phyloP scores from a whole-genome alignment of 2,888 invertebrate genomes.

The Steinernema scapterisci region DNA sequence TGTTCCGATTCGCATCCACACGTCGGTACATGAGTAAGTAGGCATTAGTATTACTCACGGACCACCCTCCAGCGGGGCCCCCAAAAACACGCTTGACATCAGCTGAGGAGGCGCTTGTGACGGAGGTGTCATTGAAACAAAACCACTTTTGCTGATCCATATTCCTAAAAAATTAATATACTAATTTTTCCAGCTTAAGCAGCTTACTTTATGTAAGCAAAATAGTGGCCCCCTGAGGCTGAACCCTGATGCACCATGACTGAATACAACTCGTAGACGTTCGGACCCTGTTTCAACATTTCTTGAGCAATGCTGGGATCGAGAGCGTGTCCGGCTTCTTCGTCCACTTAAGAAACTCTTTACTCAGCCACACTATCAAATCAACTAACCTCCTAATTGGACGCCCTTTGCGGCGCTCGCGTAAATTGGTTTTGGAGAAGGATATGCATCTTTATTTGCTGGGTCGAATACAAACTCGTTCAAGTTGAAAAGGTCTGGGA shows the following conservation, averaged over 20 bases:
- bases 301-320: constrained; percentile 44
- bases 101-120: constrained; percentile 73
- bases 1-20: constrained; percentile 60
- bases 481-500: constrained; percentile 80
- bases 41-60: constrained; percentile 82
- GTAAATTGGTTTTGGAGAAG: constrained; percentile 38
- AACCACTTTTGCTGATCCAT: constrained; percentile 77
- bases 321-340: constrained; percentile 13
- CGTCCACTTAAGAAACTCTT: not conserved
- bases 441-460: not conserved
- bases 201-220: constrained; percentile 82
- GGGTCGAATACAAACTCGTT: constrained; percentile 75
- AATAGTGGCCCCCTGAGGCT: constrained; percentile 88
- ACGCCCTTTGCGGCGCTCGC: constrained; percentile 37
- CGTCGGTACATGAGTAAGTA: constrained; percentile 89
- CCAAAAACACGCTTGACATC: constrained; percentile 84
- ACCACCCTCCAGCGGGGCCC: constrained; percentile 73
- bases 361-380: too few relatives aligned
- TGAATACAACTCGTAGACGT: constrained; percentile 83
- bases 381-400: not conserved
- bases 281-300: constrained; percentile 73
- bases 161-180: constrained; percentile 66
- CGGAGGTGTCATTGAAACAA: constrained; percentile 86
- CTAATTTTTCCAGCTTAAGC: constrained; percentile 69
- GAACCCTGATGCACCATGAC: constrained; percentile 91